Evolutionary conservation across 1,140 invertebrate species (phyloP), one percentile per base, ranked within the genome.

Genomic region (Hesperophylax magnus): DNA sequence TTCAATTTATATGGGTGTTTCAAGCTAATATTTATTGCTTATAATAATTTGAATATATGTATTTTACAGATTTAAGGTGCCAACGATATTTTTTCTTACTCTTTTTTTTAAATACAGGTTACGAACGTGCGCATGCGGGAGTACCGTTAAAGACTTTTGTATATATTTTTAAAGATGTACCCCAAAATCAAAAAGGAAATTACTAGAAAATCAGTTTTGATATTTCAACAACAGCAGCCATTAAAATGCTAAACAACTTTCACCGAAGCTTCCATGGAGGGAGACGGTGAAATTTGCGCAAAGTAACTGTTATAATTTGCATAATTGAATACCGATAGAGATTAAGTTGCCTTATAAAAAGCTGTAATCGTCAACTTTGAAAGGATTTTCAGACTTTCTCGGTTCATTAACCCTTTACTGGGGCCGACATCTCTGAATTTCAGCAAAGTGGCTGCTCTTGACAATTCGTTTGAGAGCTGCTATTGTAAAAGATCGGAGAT

Each of bases 291-390:
- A 54, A 72, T 72, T 72, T 24, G 69, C 69, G 15, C 22, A 56
- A 72, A 67, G 34, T 34, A 24, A 67, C 63, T 67, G 34, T 67
- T 22, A 34, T 27, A n/a, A 67, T 67, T 67, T 67, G 63, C 63
- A 67, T 72, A 72, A 72, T 72, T 72, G 69, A 72, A 72, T 72
- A 72, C 27, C 69, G 54, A 72, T 72, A 54, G 8, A 54, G 47
- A 47, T 47, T 47, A 47, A 47, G 39, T 47, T 47, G 39, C 39
- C 39, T 47, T 47, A 47, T 15, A 27, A 34, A 65, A 72, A 54
- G 69, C 69, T 72, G 47, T 72, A 20, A 53, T 54, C 69, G 18
- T 24, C 22, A 34, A 34, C 27, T 27, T 39, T 61, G 11, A 72
- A 72, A 53, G 27, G 69, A 53, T 24, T 54, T 54, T 24, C 5